Evolutionary conservation across 2,797 vertebrate species (phyloP).

Genomic region (Halcyon leucocephala): DNA sequence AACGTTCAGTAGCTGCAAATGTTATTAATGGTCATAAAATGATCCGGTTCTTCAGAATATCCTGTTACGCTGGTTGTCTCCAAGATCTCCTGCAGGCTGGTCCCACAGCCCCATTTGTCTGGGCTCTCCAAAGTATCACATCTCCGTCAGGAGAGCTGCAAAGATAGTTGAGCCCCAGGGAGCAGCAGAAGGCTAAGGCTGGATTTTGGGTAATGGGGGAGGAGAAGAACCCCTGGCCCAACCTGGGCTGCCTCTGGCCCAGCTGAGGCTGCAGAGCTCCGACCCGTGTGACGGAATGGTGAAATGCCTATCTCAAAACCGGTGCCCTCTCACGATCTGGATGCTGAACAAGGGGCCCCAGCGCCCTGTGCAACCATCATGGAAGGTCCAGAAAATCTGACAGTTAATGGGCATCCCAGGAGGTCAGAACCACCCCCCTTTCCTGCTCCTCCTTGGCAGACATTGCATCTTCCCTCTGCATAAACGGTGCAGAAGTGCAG

Average conservation of each 20-base stretch:
- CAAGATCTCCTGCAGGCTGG: not conserved
- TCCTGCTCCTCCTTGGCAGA: not conserved
- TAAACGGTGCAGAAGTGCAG: rapidly evolving
- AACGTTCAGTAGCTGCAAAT: conserved; percentile 3
- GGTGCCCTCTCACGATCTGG: rapidly evolving
- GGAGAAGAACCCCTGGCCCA: not conserved
- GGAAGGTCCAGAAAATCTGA: not conserved
- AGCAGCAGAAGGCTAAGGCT: not conserved
- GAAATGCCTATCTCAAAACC: rapidly evolving
- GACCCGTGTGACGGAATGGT: not conserved
- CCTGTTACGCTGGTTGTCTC: not conserved
- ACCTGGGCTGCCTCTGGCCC: too few relatives aligned
- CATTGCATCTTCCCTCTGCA: not conserved
- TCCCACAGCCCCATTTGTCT: not conserved
- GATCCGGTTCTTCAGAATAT: not conserved
- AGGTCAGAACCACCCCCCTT: not conserved
- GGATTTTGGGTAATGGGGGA: not conserved
- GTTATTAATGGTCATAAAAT: conserved; percentile 54
- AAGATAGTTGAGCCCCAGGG: not conserved
- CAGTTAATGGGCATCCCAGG: not conserved
- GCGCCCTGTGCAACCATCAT: rapidly evolving
- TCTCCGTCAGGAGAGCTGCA: not conserved
- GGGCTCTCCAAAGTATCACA: not conserved
- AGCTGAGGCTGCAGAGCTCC: rapidly evolving
- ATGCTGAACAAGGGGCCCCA: rapidly evolving